These are phyloP conservation scores for Eilema sororculum DNA, from an alignment of 2,888 invertebrate genomes.

Conservation along the genomic window DNA sequence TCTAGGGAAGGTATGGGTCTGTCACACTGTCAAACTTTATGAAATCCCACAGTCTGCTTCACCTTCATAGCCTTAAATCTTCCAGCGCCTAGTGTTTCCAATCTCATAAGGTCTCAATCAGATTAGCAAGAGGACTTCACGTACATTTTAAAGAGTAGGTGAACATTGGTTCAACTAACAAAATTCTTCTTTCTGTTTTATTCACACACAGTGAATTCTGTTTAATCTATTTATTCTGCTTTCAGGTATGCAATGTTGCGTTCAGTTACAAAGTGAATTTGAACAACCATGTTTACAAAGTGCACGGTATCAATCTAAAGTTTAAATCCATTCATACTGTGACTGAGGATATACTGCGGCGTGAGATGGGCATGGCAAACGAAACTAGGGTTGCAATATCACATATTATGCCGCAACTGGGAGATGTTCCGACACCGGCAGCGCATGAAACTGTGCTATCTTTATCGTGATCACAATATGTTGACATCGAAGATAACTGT, in stretches of 20 bases:
- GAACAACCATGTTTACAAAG: constrained; percentile 83
- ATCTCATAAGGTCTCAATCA: no score
- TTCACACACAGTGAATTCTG: background rate
- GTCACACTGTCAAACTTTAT: no score
- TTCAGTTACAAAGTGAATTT: constrained; percentile 85
- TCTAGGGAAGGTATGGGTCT: no score
- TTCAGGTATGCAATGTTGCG: constrained; percentile 83
- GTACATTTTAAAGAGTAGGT: no score
- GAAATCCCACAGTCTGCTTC: no score
- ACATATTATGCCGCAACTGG: constrained; percentile 75
- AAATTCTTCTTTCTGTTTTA: no score
- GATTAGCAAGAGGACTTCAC: no score
- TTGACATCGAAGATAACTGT: background rate
- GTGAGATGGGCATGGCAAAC: constrained; percentile 73
- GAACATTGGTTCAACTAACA: background rate
- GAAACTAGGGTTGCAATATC: constrained; percentile 72
- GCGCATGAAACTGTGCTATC: constrained; percentile 74
- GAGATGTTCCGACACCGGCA: constrained; percentile 70
- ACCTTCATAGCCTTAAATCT: no score
- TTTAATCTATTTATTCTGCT: constrained; percentile 18
- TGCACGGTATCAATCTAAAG: constrained; percentile 82
- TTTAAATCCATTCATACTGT: constrained; percentile 84
- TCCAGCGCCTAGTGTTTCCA: no score
- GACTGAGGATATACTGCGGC: constrained; percentile 77
- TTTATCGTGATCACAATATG: constrained; percentile 29